Conservation (phyloP, 1,140 invertebrate genomes). For the Drosophila burlai region DNA sequence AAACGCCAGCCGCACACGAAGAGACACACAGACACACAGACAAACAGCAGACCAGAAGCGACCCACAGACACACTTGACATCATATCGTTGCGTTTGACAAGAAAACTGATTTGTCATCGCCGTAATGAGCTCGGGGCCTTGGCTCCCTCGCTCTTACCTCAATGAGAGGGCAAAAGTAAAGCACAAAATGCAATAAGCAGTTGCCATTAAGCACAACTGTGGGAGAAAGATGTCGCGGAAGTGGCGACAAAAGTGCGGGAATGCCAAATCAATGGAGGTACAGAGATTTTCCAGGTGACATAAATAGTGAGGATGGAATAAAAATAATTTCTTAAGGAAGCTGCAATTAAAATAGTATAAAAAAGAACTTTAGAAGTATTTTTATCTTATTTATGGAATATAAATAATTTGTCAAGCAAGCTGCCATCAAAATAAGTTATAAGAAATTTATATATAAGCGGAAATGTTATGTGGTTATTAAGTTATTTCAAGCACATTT, state of each 20-base stretch:
- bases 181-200: constrained; percentile 73
- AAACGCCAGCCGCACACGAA: constrained; percentile 58
- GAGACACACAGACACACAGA: background rate
- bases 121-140: constrained; percentile 72
- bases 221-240: constrained; percentile 30
- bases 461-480: background rate
- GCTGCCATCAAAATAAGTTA: too few relatives aligned
- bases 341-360: too few relatives aligned
- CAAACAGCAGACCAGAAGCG: background rate
- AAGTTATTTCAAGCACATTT: background rate
- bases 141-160: constrained; percentile 41
- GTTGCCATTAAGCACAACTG: constrained; percentile 69
- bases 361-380: too few relatives aligned
- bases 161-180: constrained; percentile 71
- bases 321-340: background rate
- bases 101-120: constrained; percentile 81
- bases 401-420: too few relatives aligned
- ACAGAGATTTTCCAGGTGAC: background rate
- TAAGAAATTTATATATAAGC: too few relatives aligned
- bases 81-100: constrained; percentile 69
- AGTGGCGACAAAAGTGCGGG: background rate
- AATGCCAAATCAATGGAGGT: background rate
- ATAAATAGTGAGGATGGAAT: background rate
- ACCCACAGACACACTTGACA: constrained; percentile 63
- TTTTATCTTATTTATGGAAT: too few relatives aligned